Evolutionary conservation across 1,140 invertebrate genomes (phyloP).

Genomic region (Tribolium castaneum): DNA sequence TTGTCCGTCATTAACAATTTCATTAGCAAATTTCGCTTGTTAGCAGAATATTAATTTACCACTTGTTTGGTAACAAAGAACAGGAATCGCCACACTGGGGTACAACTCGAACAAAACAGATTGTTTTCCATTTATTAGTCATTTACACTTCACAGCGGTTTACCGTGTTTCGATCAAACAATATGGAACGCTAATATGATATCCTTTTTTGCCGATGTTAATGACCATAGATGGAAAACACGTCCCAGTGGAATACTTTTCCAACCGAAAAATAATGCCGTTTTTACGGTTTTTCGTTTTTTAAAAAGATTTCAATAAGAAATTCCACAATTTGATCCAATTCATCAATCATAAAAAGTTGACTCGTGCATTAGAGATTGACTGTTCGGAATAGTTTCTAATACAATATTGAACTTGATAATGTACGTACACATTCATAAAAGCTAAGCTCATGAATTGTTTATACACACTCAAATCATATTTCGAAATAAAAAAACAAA

Average conservation of each 20-base stretch:
- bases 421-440: not conserved
- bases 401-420: not conserved
- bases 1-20: conserved; percentile 34
- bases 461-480: not conserved
- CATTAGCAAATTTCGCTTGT: conserved; percentile 27
- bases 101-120: conserved; percentile 17
- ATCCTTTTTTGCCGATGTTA: not conserved
- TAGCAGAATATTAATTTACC: conserved; percentile 25
- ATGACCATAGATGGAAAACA: not conserved
- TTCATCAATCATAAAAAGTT: not conserved
- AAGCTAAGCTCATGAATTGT: not conserved
- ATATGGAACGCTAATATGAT: conserved; percentile 4
- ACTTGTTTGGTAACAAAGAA: conserved; percentile 6
- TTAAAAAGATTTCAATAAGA: not conserved
- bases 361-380: not conserved
- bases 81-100: not conserved
- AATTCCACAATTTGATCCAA: not conserved
- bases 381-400: not conserved
- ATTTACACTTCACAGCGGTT: not conserved
- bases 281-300: not conserved
- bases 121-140: conserved; percentile 26
- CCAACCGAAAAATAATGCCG: not conserved
- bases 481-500: not conserved
- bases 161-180: conserved; percentile 9
- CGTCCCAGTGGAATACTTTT: not conserved